These are phyloP conservation scores for Psococerastis gibbosa DNA, from an alignment of 2,888 invertebrate species.

Conservation along the genomic window DNA sequence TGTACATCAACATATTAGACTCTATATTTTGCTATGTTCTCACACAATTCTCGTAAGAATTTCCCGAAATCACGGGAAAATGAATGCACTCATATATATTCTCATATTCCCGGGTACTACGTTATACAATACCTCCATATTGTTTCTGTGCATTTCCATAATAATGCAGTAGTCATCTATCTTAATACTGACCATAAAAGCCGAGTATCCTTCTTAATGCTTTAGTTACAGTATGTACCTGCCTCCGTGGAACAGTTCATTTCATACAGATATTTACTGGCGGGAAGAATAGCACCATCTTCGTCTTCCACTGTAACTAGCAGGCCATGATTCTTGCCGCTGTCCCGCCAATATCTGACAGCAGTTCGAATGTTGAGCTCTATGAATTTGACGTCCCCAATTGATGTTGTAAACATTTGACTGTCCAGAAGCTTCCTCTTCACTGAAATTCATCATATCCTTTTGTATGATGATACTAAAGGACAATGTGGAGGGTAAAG, in stretches of 20 bases:
- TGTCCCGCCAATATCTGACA: constrained; percentile 26
- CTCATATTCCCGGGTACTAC: no score
- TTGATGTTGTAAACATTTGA: constrained; percentile 24
- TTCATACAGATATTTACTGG: constrained; percentile 31
- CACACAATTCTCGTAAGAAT: no score
- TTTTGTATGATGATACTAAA: background rate
- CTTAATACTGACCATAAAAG: no score
- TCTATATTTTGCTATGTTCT: no score
- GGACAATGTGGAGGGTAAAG: background rate
- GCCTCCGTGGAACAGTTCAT: constrained; percentile 30
- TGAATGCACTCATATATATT: no score
- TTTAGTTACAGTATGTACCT: no score
- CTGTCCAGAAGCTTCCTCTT: constrained; percentile 31
- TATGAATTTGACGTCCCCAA: constrained; percentile 26
- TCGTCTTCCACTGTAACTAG: constrained; percentile 40
- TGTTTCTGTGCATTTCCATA: no score
- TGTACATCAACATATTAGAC: no score
- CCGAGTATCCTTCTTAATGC: no score
- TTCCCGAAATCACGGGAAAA: no score
- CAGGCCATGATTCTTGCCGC: constrained; percentile 28
- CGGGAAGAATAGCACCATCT: constrained; percentile 31
- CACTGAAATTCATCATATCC: constrained; percentile 22
- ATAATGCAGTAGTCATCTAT: no score
- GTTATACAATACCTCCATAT: no score
- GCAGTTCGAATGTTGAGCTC: constrained; percentile 31